Percentiles rank a stretch among this genome's conserved stretches.
phyloP scores from a whole-genome alignment of 2,797 vertebrate species.

The Hemitrygon akajei region DNA sequence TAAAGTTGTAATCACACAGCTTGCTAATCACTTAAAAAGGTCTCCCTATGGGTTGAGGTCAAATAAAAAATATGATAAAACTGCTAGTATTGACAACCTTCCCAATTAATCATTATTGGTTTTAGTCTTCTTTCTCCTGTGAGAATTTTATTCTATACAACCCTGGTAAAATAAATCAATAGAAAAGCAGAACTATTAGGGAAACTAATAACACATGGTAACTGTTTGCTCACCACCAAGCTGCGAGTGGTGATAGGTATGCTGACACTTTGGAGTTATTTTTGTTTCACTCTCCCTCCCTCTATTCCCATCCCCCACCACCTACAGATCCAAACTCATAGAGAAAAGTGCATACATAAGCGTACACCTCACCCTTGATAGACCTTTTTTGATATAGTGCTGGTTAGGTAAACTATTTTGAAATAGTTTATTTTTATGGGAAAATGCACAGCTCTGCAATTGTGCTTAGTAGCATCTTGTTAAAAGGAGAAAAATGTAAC shows the following conservation, averaged over 20 bases:
- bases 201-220: not conserved
- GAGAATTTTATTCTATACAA: not conserved
- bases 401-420: not conserved
- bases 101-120: not conserved
- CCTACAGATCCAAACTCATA: not conserved
- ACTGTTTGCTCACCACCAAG: slow-evolving; percentile 7
- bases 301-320: no score
- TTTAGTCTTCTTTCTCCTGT: not conserved
- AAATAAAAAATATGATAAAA: not conserved
- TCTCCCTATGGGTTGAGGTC: not conserved
- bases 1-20: not conserved
- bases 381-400: not conserved
- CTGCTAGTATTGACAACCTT: not conserved
- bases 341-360: slow-evolving; percentile 24
- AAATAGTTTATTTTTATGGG: not conserved
- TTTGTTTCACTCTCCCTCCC: not conserved
- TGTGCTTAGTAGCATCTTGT: not conserved
- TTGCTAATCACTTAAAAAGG: not conserved
- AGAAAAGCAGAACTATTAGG: not conserved
- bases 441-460: not conserved
- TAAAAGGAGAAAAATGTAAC: not conserved
- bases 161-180: not conserved
- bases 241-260: not conserved
- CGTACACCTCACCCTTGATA: not conserved
- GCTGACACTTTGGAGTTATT: not conserved